Base-by-base conservation (phyloP, 2,888 invertebrate genomes). In the Eupithecia subumbrata region DNA sequence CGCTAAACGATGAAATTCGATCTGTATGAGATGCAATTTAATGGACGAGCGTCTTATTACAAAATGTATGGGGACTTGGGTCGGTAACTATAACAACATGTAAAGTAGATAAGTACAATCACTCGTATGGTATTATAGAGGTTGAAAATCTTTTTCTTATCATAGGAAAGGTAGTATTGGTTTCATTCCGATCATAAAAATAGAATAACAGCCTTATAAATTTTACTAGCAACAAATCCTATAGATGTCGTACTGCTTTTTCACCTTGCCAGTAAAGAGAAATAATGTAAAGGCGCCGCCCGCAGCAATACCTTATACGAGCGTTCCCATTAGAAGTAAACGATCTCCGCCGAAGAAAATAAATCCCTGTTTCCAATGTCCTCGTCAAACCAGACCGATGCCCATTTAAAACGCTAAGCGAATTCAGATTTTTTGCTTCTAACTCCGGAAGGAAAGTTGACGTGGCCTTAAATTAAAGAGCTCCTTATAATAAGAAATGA, bases 401-500 rank as follows among this genome's bases (percentile, higher is more conserved):
- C 78, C 72, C 76, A 78, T 81, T 77, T 75, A 80, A 71, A 48
- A 70, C 67, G 56, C 71, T 75, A 73, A 77, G 69, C 73, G 71
- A 73, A 75, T 75, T 64, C 76, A 81, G 76, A 73, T 71, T 92
- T 93, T 92, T 93, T 91, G 85, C 86, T 83, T 90, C 92, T 91
- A 92, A 91, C 91, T 90, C 85, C 74, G 88, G 88, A 93, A 91
- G 93, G 93, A 92, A 93, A 92, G 92, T 91, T 91, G 93, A 79
- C 86, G 75, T 91, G 75, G 84, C 92, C 93, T 90, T 94, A 92
- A 88, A 86, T 86, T 85, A 86, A 85, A 85, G 78, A 85, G 84
- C 87, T 89, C 87, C 87, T 89, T 90, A 90, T 87, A 87, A 90
- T 90, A 93, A 94, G 93, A 93, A 94, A 94, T 93, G 92, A 90